Percentiles rank a stretch among this genome's conserved stretches.
Conservation (phyloP, 2,113 vertebrate species). For the Phrynosoma platyrhinos region DNA sequence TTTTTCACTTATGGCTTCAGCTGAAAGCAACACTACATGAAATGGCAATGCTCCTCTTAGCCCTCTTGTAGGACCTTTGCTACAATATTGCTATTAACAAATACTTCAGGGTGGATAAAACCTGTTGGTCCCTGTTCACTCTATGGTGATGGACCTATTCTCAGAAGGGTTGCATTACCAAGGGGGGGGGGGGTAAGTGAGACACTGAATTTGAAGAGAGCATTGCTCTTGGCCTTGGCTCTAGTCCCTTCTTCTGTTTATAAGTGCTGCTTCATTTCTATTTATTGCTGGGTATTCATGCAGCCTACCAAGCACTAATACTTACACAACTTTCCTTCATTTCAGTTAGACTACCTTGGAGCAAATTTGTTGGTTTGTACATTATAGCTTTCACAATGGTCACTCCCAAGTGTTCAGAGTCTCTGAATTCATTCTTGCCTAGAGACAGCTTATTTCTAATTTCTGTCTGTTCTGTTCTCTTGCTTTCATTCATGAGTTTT, state of each 20-base stretch:
- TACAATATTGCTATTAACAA: not conserved
- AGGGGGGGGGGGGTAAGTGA: too few relatives aligned
- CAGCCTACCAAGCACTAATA: not conserved
- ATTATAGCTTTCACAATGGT: not conserved
- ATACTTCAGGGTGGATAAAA: not conserved
- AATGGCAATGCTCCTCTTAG: not conserved
- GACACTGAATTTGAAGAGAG: not conserved
- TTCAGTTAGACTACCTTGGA: not conserved
- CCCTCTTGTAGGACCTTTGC: too few relatives aligned
- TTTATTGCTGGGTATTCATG: not conserved
- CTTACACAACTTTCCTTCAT: not conserved
- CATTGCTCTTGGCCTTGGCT: not conserved
- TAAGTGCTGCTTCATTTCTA: not conserved
- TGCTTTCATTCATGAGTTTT: not conserved
- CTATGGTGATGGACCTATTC: not conserved
- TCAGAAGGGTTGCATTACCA: too few relatives aligned
- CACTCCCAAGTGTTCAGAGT: not conserved
- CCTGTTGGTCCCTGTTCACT: not conserved
- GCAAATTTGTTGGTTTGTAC: not conserved
- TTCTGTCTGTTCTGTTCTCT: not conserved
- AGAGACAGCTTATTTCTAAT: not conserved
- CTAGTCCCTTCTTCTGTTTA: not conserved
- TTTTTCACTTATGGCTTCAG: not conserved
- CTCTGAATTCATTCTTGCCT: accelerated
- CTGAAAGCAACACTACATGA: not conserved